These are phyloP conservation scores for Oceanodroma leucorhoa DNA, from an alignment of 2,797 vertebrate genomes.

Conservation along the genomic window DNA sequence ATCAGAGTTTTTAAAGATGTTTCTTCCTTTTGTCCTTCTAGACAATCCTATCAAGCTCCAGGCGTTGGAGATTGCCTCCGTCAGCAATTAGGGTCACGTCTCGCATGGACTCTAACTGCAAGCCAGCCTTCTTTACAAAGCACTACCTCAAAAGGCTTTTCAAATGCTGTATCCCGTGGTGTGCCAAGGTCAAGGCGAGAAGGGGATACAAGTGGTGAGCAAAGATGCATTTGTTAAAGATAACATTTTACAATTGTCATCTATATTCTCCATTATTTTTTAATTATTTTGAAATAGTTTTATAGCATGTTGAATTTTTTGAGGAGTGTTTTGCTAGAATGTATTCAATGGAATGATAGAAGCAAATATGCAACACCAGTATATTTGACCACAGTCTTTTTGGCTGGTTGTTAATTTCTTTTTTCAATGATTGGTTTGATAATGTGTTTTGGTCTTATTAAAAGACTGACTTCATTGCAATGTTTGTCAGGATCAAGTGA, in stretches of 20 bases:
- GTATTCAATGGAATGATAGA: neutral
- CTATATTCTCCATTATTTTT: neutral
- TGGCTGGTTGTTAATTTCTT: neutral
- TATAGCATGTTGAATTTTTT: neutral
- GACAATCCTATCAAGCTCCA: slow-evolving; percentile 76
- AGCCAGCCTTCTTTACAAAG: slow-evolving; percentile 81
- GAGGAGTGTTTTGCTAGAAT: neutral
- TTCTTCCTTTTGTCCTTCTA: slow-evolving; percentile 38
- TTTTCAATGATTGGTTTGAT: neutral
- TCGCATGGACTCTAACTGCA: slow-evolving; percentile 88
- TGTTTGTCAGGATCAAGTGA: neutral
- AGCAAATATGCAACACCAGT: neutral
- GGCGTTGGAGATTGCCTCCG: slow-evolving; percentile 80
- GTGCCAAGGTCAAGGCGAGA: slow-evolving; percentile 82
- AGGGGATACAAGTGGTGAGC: slow-evolving; percentile 78
- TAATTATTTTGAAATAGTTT: neutral
- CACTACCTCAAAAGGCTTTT: slow-evolving; percentile 80
- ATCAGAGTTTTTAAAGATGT: neutral
- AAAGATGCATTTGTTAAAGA: neutral
- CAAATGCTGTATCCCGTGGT: slow-evolving; percentile 72
- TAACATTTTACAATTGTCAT: neutral
- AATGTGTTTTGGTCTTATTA: neutral
- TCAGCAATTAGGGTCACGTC: slow-evolving; percentile 86
- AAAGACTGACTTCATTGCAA: neutral
- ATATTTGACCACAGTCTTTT: neutral